A percentile compares a stretch with the other conserved stretches of the same genome.
These are phyloP conservation scores for Podiceps cristatus DNA, from an alignment of 2,113 vertebrate species.

Conservation along the genomic window DNA sequence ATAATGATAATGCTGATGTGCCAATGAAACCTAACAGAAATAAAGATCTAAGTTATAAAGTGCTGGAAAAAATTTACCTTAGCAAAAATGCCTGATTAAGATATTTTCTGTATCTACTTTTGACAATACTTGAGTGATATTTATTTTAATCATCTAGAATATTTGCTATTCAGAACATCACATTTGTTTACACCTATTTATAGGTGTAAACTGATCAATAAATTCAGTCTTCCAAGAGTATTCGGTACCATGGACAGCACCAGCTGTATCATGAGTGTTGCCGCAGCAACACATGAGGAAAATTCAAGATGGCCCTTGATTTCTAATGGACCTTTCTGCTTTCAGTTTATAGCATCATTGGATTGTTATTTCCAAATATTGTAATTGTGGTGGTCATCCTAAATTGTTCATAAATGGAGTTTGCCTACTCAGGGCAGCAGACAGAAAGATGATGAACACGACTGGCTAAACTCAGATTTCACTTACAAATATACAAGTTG, in stretches of 20 bases:
- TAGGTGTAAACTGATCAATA: background rate
- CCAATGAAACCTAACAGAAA: background rate
- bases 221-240: background rate
- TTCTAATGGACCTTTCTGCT: background rate
- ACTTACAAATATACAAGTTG: background rate
- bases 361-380: background rate
- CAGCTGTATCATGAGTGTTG: fast-evolving
- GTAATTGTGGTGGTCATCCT: background rate
- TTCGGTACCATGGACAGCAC: conserved; percentile 26
- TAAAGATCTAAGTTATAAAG: background rate
- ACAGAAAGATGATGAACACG: background rate
- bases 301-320: fast-evolving
- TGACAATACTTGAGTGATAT: background rate
- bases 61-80: background rate
- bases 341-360: background rate
- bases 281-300: fast-evolving
- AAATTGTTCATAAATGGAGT: background rate
- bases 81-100: background rate
- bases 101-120: background rate
- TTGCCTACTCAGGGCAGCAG: background rate
- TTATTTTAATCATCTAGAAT: background rate
- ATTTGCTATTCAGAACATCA: background rate
- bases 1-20: background rate
- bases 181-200: background rate
- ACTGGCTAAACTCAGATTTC: background rate